Conservation (phyloP, 2,888 invertebrate species). For the Apamea anceps region DNA sequence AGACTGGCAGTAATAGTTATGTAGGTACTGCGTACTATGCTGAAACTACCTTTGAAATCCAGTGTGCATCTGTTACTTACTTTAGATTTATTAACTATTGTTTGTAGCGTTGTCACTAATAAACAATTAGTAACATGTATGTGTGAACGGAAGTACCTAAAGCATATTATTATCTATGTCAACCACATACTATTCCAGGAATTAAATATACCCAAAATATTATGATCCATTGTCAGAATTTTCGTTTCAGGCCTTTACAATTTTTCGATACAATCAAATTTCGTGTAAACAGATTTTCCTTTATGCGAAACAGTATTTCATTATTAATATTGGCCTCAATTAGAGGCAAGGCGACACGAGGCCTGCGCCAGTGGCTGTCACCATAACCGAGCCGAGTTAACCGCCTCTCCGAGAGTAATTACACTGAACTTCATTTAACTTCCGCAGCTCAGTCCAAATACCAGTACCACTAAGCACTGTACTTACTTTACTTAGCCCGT, state of each 20-base stretch:
- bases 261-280: constrained; percentile 12
- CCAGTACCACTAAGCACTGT: constrained; percentile 86
- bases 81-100: constrained; percentile 44
- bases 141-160: background rate
- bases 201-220: background rate
- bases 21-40: background rate
- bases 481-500: constrained; percentile 85
- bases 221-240: background rate
- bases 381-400: constrained; percentile 84
- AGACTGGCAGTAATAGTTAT: background rate
- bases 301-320: constrained; percentile 64
- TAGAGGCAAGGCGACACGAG: constrained; percentile 72
- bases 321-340: constrained; percentile 79
- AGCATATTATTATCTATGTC: background rate
- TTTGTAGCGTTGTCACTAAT: constrained; percentile 3
- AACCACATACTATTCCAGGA: constrained; percentile 9
- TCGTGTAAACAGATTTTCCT: constrained; percentile 22
- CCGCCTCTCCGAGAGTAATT: constrained; percentile 88
- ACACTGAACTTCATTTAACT: constrained; percentile 89
- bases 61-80: constrained; percentile 9
- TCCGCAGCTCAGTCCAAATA: constrained; percentile 87
- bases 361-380: constrained; percentile 78
- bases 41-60: constrained; percentile 23
- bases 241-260: background rate
- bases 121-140: background rate